Base-by-base conservation (phyloP, 2,888 invertebrate species). In the Patella caerulea region DNA sequence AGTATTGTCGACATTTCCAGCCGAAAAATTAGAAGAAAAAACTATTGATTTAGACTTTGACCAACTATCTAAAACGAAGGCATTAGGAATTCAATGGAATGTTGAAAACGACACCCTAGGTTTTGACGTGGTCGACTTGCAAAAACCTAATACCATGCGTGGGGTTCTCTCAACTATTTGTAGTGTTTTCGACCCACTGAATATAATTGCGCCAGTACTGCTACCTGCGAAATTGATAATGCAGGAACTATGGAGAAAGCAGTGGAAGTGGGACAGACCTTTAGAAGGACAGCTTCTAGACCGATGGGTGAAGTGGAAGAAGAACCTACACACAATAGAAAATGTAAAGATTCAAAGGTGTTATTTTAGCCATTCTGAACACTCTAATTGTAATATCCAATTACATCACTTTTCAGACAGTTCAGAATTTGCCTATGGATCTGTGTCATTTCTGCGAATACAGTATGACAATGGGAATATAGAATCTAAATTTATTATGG, bases 111-210 rank as follows among this genome's bases (percentile, higher is more conserved):
- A n/a, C n/a, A n/a, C n/a, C n/a, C n/a, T n/a, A n/a, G n/a, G n/a
- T n/a, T n/a, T n/a, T n/a, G n/a, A n/a, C n/a, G n/a, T n/a, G n/a
- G n/a, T n/a, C n/a, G n/a, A n/a, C n/a, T n/a, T n/a, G n/a, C n/a
- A n/a, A n/a, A n/a, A n/a, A n/a, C n/a, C n/a, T n/a, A n/a, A n/a
- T n/a, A n/a, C n/a, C n/a, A n/a, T n/a, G n/a, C n/a, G n/a, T n/a
- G n/a, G n/a, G n/a, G n/a, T n/a, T n/a, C n/a, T n/a, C n/a, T n/a
- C n/a, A n/a, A n/a, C n/a, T n/a, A n/a, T n/a, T n/a, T n/a, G n/a
- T n/a, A n/a, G n/a, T n/a, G n/a, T n/a, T n/a, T n/a, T 53, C 54
- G 82, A 84, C 71, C 84, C 84, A 5, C 59, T 84, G 3, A 82
- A 82, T 45, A 78, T 84, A n/a, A n/a, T 83, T 4, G 78, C 79